Evolutionary conservation across 1,140 invertebrate genomes (phyloP).

Genomic region (Heliconius eleuchia): DNA sequence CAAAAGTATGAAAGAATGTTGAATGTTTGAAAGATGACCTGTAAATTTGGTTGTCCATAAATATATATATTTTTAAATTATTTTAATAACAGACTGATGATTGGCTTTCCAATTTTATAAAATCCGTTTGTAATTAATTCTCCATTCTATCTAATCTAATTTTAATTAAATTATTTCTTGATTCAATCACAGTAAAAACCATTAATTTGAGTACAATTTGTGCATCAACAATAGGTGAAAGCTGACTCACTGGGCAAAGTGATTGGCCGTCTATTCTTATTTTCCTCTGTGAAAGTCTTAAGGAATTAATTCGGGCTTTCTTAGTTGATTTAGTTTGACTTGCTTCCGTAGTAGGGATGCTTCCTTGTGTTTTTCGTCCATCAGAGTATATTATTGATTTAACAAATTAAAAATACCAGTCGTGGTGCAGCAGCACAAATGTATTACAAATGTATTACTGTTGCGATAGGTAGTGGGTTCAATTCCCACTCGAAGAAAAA

Average conservation of each 20-base stretch:
- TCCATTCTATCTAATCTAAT: constrained; percentile 17
- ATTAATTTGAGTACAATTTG: constrained; percentile 43
- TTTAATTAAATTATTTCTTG: constrained; percentile 20
- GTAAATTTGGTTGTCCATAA: background rate
- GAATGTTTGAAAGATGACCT: background rate
- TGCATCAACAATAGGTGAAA: constrained; percentile 63
- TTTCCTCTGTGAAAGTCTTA: constrained; percentile 63
- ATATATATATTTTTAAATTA: background rate
- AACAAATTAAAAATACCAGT: background rate
- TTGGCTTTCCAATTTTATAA: background rate
- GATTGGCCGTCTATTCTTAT: constrained; percentile 57
- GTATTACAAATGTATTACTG: too few relatives aligned
- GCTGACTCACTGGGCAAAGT: constrained; percentile 50
- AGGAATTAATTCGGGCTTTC: constrained; percentile 62
- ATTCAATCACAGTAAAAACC: constrained; percentile 10
- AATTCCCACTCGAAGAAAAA: too few relatives aligned
- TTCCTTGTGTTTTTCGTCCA: constrained; percentile 7
- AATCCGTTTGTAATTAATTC: background rate
- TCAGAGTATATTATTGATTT: background rate
- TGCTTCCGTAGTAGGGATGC: constrained; percentile 45
- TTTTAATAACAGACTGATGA: background rate
- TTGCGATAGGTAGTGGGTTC: too few relatives aligned
- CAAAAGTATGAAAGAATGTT: background rate
- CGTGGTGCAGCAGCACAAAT: too few relatives aligned
- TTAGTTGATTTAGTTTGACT: constrained; percentile 55